Conservation (phyloP, 2,888 invertebrate genomes). For the Tetragonula carbonaria region DNA sequence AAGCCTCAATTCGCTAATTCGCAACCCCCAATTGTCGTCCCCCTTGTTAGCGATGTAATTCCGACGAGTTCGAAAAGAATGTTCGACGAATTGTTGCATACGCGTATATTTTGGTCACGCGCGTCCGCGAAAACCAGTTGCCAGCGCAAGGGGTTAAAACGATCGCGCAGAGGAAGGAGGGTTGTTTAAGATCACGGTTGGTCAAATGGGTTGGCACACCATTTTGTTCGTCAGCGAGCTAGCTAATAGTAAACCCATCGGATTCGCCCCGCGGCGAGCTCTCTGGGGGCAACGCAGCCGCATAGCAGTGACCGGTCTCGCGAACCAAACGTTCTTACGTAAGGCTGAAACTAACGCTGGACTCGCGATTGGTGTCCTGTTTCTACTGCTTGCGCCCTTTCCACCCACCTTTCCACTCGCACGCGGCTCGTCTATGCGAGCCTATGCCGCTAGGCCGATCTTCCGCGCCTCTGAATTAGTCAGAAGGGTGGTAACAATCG, state of each 20-base stretch:
- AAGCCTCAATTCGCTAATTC: too few relatives aligned
- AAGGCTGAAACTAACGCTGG: not conserved
- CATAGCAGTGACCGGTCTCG: constrained; percentile 27
- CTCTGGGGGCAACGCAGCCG: constrained; percentile 35
- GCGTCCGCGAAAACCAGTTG: too few relatives aligned
- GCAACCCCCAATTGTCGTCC: too few relatives aligned
- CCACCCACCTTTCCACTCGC: constrained; percentile 48
- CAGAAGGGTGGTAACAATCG: constrained; percentile 55
- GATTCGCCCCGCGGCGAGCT: constrained; percentile 8
- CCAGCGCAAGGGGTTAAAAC: not conserved
- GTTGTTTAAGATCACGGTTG: not conserved
- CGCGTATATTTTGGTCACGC: too few relatives aligned
- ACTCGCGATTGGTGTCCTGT: constrained; percentile 54
- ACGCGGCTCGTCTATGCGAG: constrained; percentile 34
- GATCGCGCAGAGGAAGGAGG: not conserved
- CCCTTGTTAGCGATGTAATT: too few relatives aligned
- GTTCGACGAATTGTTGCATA: too few relatives aligned
- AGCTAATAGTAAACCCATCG: not conserved
- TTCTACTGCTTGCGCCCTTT: constrained; percentile 44
- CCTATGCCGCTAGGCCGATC: constrained; percentile 13
- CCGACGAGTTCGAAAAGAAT: too few relatives aligned
- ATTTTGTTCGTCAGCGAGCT: constrained; percentile 37
- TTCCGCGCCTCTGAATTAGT: constrained; percentile 66
- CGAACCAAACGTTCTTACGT: not conserved
- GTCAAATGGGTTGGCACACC: constrained; percentile 27